phyloP scores from a whole-genome alignment of 1,140 invertebrate species.

The Diorhabda sublineata region DNA sequence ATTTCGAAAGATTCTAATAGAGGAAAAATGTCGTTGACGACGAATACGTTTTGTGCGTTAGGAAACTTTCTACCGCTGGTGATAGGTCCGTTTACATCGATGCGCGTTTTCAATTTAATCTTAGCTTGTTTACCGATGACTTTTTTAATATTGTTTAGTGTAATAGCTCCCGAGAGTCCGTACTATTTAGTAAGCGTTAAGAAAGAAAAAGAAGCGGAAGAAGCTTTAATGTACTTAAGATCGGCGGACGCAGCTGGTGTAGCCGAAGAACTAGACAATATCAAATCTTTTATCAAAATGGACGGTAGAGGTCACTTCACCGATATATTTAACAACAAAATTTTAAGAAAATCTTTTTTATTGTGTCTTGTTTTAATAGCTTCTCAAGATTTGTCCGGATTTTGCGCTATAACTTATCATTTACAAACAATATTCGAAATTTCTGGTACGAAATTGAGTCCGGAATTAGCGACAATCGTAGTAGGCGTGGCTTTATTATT shows the following conservation, averaged over 20 bases:
- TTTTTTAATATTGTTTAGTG: constrained; percentile 53
- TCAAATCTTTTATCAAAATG: constrained; percentile 9
- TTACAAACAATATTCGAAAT: constrained; percentile 65
- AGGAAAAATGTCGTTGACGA: constrained; percentile 46
- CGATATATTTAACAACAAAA: constrained; percentile 47
- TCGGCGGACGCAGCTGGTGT: constrained; percentile 44
- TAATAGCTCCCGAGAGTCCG: constrained; percentile 69
- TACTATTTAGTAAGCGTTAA: constrained; percentile 61
- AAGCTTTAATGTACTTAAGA: constrained; percentile 61
- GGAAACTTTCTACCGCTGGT: constrained; percentile 33
- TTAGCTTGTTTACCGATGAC: constrained; percentile 49
- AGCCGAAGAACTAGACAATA: constrained; percentile 6
- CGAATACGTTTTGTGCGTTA: constrained; percentile 29
- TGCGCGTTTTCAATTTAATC: constrained; percentile 49
- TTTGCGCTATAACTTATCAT: constrained; percentile 78
- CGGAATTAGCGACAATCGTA: constrained; percentile 63
- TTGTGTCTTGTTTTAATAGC: constrained; percentile 65
- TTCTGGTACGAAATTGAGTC: constrained; percentile 54
- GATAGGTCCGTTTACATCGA: constrained; percentile 30
- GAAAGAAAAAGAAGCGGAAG: constrained; percentile 57
- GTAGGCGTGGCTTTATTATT: constrained; percentile 61
- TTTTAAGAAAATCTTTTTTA: constrained; percentile 60
- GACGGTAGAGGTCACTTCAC: constrained; percentile 18
- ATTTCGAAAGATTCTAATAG: constrained; percentile 62
- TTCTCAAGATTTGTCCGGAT: constrained; percentile 73